Percentiles rank a stretch among this genome's conserved stretches.
These are phyloP conservation scores for Phaethon lepturus DNA, from an alignment of 2,113 vertebrate species.

Conservation along the genomic window DNA sequence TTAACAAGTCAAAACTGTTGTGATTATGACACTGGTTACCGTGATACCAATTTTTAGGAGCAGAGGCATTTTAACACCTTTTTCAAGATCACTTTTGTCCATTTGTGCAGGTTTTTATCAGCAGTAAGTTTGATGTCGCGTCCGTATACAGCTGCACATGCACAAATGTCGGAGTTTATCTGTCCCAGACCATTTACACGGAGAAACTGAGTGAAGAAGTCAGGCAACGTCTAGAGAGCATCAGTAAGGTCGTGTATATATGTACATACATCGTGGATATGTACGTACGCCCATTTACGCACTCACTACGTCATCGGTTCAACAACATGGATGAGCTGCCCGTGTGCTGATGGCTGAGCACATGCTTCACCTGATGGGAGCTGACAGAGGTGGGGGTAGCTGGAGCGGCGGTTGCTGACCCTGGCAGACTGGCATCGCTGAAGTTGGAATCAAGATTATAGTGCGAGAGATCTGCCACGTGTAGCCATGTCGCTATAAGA, in stretches of 20 bases:
- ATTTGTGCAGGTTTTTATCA: neutral
- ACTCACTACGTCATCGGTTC: neutral
- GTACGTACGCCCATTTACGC: rapidly evolving
- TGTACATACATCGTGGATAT: neutral
- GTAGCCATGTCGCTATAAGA: rapidly evolving
- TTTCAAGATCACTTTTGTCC: neutral
- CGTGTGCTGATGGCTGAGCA: neutral
- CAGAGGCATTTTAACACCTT: neutral
- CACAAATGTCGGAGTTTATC: neutral
- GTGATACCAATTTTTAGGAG: neutral
- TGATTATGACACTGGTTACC: neutral
- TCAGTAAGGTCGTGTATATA: neutral
- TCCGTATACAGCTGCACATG: rapidly evolving
- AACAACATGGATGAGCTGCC: neutral
- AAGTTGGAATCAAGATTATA: neutral
- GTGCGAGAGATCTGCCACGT: neutral
- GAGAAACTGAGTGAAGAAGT: neutral
- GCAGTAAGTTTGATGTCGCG: too few relatives aligned
- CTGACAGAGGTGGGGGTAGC: neutral
- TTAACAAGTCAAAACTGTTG: neutral
- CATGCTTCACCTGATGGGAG: neutral
- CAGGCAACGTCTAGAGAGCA: neutral
- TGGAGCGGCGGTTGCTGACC: neutral
- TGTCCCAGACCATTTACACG: neutral
- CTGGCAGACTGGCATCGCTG: neutral